Evolutionary conservation across 2,888 invertebrate species (phyloP), one percentile per base, ranked within the genome.

Genomic region (Aspidiotus rigidus): DNA sequence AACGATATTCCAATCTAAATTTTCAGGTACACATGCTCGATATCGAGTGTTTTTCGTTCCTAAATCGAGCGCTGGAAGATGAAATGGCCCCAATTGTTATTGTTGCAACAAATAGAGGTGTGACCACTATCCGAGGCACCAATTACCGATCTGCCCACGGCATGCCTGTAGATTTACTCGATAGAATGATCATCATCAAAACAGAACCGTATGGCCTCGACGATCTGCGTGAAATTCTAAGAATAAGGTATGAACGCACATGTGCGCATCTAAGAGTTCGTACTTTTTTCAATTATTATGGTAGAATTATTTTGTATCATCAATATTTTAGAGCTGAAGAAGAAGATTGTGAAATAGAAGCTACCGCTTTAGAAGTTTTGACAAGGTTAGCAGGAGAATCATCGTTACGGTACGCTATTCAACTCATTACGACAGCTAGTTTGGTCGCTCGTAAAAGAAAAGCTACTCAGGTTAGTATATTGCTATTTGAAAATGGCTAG

Each of bases 41-140:
- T 78, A 94, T 99, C 57, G 99, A 99, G 78, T 99, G 98, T 77
- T 99, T 99, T 81, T 98, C 98, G 0, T 99, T 90, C 79, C 81
- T 99, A 8, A 99, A 99, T 80, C 86, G 99, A 7, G 98, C 98
- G 0, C 80, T 99, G 40, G 99, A 99, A 77, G 91, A 91, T 59
- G 98, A 99, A 75, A 94, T 97, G 83, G 91, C 98, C 0, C 99
- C 99, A 0, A 87, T 99, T 0, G 90, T 99, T 0, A 94, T 99
- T 56, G 97, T 99, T 94, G 99, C 99, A 0, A 99, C 99, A 15
- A 99, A 99, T 81, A 85, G 98, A 76, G 87, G 86, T 71, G 94
- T 97, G 71, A 97, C 97, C 0, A 86, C 90, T 72, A 98, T 99
- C 75, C 83, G 98, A 64, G 99, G 98, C 39, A 97, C 96, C 16